Conservation (phyloP, 2,888 invertebrate genomes). For the Octodonta nipae region DNA sequence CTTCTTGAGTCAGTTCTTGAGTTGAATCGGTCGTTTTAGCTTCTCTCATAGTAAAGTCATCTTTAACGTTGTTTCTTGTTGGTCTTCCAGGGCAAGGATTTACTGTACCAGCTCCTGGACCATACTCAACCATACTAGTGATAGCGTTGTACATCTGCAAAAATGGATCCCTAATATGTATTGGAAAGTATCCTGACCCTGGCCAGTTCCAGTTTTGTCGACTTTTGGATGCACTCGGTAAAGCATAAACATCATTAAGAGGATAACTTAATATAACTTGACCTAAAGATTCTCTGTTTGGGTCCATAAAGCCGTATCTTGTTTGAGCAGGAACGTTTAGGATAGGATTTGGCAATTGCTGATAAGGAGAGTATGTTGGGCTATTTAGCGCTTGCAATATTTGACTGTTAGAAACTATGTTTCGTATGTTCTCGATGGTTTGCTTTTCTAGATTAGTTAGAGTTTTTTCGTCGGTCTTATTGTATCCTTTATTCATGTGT, state of each 20-base stretch:
- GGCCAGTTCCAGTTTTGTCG: conserved; percentile 37
- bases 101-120: conserved; percentile 39
- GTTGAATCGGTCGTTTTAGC: conserved; percentile 6
- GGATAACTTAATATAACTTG: conserved; percentile 3
- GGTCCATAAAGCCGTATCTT: conserved; percentile 7
- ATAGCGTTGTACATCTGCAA: conserved; percentile 41
- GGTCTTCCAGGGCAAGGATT: conserved; percentile 18
- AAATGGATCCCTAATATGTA: conserved; percentile 45
- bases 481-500: background rate
- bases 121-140: conserved; percentile 45
- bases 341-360: conserved; percentile 7
- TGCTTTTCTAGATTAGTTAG: conserved; percentile 20
- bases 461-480: conserved; percentile 2
- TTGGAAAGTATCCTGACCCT: conserved; percentile 41
- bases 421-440: conserved; percentile 27
- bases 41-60: conserved; percentile 8
- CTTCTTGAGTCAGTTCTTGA: conserved; percentile 8
- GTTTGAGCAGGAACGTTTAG: background rate
- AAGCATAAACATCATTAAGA: background rate
- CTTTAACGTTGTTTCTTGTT: conserved; percentile 7
- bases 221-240: conserved; percentile 7
- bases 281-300: conserved; percentile 5
- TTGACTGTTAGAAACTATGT: conserved; percentile 21
- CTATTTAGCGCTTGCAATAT: conserved; percentile 7
- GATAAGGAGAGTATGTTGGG: conserved; percentile 11